Evolutionary conservation across 2,797 vertebrate genomes (phyloP).

Genomic region (Tinamus major): DNA sequence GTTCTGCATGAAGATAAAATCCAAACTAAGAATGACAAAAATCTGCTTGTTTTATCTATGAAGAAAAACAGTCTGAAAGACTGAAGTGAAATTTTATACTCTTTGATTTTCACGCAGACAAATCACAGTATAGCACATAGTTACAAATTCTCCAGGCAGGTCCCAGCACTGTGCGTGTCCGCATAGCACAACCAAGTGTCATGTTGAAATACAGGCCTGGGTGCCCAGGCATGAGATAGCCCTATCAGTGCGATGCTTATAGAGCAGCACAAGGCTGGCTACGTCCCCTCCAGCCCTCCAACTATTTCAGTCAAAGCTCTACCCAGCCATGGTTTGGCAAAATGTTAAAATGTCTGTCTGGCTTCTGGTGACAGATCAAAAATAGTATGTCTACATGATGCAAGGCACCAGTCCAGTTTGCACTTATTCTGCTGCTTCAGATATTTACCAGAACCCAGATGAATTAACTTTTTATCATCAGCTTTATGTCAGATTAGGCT

Average conservation of each 20-base stretch:
- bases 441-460: neutral
- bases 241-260: neutral
- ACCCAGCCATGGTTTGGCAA: neutral
- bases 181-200: neutral
- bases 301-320: neutral
- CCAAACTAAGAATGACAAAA: neutral
- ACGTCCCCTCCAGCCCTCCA: neutral
- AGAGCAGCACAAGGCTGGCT: neutral
- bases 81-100: neutral
- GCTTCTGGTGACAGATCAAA: conserved; percentile 30
- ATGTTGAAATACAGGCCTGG: neutral
- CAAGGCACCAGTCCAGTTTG: neutral
- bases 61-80: neutral
- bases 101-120: neutral
- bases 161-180: neutral
- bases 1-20: neutral
- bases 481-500: neutral
- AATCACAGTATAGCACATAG: neutral
- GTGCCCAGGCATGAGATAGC: neutral
- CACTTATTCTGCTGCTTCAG: neutral
- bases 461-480: neutral
- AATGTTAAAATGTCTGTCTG: neutral
- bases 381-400: neutral
- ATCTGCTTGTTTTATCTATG: neutral
- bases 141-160: neutral